These are phyloP conservation scores for Dolichotis patagonum DNA, from an alignment of 2,113 vertebrate species.

Conservation along the genomic window DNA sequence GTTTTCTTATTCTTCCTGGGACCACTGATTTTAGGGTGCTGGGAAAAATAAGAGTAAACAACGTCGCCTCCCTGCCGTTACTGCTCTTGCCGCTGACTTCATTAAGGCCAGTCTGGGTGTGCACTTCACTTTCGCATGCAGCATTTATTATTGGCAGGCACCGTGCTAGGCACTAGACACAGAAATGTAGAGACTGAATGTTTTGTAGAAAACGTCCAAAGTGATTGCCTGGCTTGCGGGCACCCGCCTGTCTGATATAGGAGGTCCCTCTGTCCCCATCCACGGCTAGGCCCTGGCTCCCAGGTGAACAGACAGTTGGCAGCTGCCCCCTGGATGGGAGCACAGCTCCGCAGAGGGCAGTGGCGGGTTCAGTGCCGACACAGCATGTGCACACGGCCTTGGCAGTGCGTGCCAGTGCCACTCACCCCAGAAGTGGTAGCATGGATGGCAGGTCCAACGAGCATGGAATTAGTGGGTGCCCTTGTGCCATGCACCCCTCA, in stretches of 20 bases:
- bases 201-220: neutral
- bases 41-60: neutral
- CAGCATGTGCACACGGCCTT: rapidly evolving
- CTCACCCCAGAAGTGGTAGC: neutral
- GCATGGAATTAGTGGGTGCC: rapidly evolving
- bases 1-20: neutral
- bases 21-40: neutral
- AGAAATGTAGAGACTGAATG: neutral
- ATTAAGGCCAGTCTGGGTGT: neutral
- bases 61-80: neutral
- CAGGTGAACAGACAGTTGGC: neutral
- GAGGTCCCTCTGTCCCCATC: neutral
- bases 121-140: neutral
- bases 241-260: neutral
- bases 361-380: neutral
- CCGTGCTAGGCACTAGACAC: neutral
- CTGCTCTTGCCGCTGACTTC: neutral
- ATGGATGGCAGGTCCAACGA: neutral
- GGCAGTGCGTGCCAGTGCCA: neutral
- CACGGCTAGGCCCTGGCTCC: rapidly evolving
- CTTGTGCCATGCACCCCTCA: rapidly evolving
- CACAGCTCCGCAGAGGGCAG: neutral
- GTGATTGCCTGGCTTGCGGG: neutral
- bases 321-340: neutral
- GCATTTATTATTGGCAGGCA: neutral